Conservation (phyloP, 1,140 invertebrate genomes). For the Potamilus streckersoni region DNA sequence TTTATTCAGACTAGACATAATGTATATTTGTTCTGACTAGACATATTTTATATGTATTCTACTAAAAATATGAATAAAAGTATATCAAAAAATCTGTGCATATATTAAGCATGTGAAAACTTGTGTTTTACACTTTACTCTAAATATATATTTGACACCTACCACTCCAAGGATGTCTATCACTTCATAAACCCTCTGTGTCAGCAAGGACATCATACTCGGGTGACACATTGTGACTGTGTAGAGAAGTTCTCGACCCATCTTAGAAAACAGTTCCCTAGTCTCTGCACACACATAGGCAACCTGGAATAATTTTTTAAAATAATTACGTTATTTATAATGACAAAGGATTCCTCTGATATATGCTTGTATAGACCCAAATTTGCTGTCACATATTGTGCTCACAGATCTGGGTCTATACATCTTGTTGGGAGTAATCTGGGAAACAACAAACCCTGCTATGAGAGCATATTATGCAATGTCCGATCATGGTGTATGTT, state of each 20-base stretch:
- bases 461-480: too few species aligned
- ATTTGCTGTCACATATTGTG: too few species aligned
- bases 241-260: constrained; percentile 78
- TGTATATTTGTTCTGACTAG: too few species aligned
- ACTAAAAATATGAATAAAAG: too few species aligned
- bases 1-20: too few species aligned
- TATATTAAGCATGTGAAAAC: too few species aligned
- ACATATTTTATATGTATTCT: too few species aligned
- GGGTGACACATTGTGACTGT: constrained; percentile 80
- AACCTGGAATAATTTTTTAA: constrained; percentile 70
- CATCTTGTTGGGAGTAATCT: too few species aligned
- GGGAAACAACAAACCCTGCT: too few species aligned
- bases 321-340: neutral
- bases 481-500: neutral
- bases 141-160: constrained; percentile 33
- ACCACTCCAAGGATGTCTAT: constrained; percentile 76
- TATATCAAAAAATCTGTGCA: too few species aligned
- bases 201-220: constrained; percentile 77
- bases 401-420: too few species aligned
- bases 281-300: constrained; percentile 80
- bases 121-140: neutral
- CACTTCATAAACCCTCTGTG: constrained; percentile 73
- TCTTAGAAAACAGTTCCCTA: constrained; percentile 81
- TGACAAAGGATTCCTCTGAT: neutral
- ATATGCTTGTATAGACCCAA: too few species aligned